These are phyloP conservation scores for Pteruthius melanotis DNA, from an alignment of 2,113 vertebrate genomes.

Conservation along the genomic window DNA sequence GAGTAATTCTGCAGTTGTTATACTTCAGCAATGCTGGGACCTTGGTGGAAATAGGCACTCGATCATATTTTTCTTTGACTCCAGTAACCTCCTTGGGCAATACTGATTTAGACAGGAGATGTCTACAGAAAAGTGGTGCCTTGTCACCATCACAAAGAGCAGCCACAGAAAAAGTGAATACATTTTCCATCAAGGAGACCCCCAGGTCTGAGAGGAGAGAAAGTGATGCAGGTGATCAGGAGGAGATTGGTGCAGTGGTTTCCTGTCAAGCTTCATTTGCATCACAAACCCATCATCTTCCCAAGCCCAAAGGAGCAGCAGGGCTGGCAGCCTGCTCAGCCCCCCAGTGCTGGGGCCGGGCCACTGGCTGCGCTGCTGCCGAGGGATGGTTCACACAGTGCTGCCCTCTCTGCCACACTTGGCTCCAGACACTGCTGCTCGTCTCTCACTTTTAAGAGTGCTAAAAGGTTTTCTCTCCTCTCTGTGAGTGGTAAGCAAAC, in stretches of 20 bases:
- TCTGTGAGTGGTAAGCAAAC: background rate
- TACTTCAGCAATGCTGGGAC: background rate
- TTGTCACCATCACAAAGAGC: background rate
- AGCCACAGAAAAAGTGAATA: background rate
- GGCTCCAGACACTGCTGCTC: background rate
- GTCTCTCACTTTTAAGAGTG: constrained; percentile 9
- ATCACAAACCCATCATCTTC: background rate
- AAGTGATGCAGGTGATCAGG: background rate
- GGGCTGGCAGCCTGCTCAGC: background rate
- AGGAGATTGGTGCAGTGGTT: background rate
- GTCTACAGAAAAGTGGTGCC: background rate
- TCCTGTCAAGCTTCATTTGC: background rate
- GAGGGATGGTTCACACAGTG: background rate
- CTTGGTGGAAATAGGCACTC: background rate
- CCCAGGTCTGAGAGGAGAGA: background rate
- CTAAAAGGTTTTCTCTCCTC: constrained; percentile 36
- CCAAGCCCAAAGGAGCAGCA: background rate
- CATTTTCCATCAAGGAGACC: background rate
- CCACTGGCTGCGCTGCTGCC: background rate
- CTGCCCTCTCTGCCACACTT: background rate
- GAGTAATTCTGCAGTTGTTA: background rate
- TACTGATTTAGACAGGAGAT: background rate
- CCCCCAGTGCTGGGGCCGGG: background rate
- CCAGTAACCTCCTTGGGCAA: background rate
- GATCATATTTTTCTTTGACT: background rate